Conservation (phyloP, 2,113 vertebrate species). For the Polypterus bichir region DNA sequence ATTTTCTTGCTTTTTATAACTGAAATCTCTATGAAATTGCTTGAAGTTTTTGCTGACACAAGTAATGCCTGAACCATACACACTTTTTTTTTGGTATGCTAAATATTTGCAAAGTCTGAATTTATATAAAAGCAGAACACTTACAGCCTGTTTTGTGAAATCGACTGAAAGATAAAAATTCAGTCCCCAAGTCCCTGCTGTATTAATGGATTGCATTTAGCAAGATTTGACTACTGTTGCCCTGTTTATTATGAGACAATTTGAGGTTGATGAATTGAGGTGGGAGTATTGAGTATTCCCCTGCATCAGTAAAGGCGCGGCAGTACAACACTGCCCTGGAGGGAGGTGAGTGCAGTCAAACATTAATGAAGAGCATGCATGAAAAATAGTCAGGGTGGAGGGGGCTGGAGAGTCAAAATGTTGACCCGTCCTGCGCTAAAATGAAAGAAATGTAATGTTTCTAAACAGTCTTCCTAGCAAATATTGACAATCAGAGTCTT, state of each 20-base stretch:
- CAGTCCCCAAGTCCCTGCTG: constrained; percentile 8
- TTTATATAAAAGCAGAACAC: not conserved
- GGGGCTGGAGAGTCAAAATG: too few species aligned
- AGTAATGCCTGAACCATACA: too few species aligned
- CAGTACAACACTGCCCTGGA: constrained; percentile 16
- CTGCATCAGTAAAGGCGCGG: constrained; percentile 13
- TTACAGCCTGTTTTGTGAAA: not conserved
- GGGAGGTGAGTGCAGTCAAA: constrained; percentile 22
- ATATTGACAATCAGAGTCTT: too few species aligned
- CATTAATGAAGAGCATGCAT: not conserved
- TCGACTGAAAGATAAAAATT: constrained; percentile 7
- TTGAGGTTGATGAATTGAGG: constrained; percentile 22
- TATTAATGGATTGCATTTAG: constrained; percentile 24
- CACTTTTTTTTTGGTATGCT: too few species aligned
- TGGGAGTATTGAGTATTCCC: constrained; percentile 9
- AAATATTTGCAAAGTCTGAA: too few species aligned
- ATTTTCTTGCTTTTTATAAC: too few species aligned
- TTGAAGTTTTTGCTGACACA: too few species aligned
- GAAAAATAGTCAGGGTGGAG: too few species aligned
- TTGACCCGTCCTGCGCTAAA: too few species aligned
- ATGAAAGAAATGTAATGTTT: too few species aligned
- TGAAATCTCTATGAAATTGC: too few species aligned
- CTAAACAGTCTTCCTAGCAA: too few species aligned
- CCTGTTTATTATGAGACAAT: constrained; percentile 15
- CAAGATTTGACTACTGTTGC: constrained; percentile 7